These are phyloP conservation scores for Pyxicephalus adspersus DNA, from an alignment of 2,113 vertebrate genomes.

Conservation along the genomic window DNA sequence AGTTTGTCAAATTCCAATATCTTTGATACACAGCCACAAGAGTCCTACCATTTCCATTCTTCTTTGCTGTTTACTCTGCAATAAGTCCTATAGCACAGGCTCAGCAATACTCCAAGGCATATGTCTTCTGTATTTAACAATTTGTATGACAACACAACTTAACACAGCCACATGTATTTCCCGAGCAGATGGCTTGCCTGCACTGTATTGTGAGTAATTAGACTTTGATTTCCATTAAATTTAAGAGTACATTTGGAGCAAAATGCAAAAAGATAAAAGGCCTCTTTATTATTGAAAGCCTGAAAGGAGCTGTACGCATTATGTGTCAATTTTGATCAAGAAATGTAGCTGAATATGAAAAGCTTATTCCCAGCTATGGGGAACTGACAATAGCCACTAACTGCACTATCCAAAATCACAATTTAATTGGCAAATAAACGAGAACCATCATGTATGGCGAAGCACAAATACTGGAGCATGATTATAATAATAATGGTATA, in stretches of 20 bases:
- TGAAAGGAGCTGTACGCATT: slow-evolving; percentile 33
- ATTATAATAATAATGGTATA: slow-evolving; percentile 19
- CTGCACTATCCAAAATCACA: slow-evolving; percentile 29
- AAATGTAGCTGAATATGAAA: slow-evolving; percentile 32
- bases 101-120: neutral
- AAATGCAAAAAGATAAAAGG: slow-evolving; percentile 45
- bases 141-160: slow-evolving; percentile 28
- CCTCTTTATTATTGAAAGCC: slow-evolving; percentile 35
- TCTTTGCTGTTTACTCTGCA: slow-evolving; percentile 18
- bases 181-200: slow-evolving; percentile 43
- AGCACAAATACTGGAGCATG: neutral
- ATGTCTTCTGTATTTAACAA: neutral
- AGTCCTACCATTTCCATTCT: slow-evolving; percentile 17
- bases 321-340: slow-evolving; percentile 41
- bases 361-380: slow-evolving; percentile 10
- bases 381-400: slow-evolving; percentile 33
- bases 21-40: slow-evolving; percentile 35
- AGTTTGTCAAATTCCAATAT: slow-evolving; percentile 19
- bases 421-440: slow-evolving; percentile 45
- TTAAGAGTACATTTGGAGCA: slow-evolving; percentile 48
- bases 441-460: slow-evolving; percentile 41
- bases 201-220: slow-evolving; percentile 46
- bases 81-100: slow-evolving; percentile 1
- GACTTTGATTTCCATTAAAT: slow-evolving; percentile 53
- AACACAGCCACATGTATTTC: slow-evolving; percentile 36